Evolutionary conservation across 2,113 vertebrate species (phyloP), one percentile per base, ranked within the genome.

Genomic region (Myotis davidii): DNA sequence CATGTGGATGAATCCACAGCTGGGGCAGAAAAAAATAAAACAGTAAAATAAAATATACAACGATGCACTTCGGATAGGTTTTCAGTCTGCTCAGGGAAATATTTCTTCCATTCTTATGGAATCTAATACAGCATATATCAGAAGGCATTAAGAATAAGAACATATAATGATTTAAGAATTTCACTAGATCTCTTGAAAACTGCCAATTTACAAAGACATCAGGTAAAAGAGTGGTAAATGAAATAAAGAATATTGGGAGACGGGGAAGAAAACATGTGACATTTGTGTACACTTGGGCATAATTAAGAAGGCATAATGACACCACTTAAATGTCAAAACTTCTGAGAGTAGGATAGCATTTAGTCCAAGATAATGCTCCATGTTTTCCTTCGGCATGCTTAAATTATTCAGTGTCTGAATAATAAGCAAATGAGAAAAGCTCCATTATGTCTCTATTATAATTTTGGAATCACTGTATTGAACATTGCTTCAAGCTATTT

Each of bases 71-170:
- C 88, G 37, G 37, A 52, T 67, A 69, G 84, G 85, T 45, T 73
- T 96, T 82, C 56, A 88, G 65, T 70, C 37, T 73, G 10, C 79
- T 83, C 6, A 65, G 64, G 59, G n/a, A 94, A 88, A 52, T 23
- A 50, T 59, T 56, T 91, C 52, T 87, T 92, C 21, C 9, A 65
- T 72, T 96, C 37, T 78, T 78, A 32, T 42, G 23, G 79, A 93
- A 91, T 84, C 48, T 64, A 93, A 87, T 88, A 81, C 32, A 54
- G 42, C 64, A 93, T 37, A 73, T 96, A 27, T 32, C 48, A 65
- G 61, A 78, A 90, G 32, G 32, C 37, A 74, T 90, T 92, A 84
- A 85, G 29, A 83, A 54, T 64, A 64, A 90, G 32, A 85, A 48
- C 48, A 76, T 48, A 27, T 50, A 69, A 45, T 85, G 34, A 70